Evolutionary conservation across 2,797 vertebrate species (phyloP).

Genomic region (Chaetophractus vellerosus): DNA sequence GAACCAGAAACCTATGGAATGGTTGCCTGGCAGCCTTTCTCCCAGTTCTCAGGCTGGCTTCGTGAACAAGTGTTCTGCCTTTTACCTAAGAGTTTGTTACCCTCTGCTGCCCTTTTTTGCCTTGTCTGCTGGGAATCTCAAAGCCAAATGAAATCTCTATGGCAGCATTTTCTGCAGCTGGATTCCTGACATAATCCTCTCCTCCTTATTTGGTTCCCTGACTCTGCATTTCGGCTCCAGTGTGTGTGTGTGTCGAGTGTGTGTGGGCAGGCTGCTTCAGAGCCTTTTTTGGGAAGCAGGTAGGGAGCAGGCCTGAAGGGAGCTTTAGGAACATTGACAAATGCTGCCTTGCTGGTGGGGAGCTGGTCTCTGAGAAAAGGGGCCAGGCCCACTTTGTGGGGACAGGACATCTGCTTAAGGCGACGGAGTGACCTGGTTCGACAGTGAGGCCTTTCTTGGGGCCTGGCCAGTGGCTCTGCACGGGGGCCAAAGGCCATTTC

Average conservation of each 20-base stretch:
- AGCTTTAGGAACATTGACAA: not conserved
- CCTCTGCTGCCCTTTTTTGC: not conserved
- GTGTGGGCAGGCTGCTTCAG: not conserved
- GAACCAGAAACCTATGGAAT: not conserved
- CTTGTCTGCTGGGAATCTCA: conserved; percentile 16
- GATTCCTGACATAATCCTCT: not conserved
- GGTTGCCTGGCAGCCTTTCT: not conserved
- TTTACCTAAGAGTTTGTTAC: not conserved
- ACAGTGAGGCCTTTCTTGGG: conserved; percentile 60
- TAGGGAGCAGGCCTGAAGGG: not conserved
- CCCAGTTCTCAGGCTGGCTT: not conserved
- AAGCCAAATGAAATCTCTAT: not conserved
- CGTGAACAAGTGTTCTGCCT: not conserved
- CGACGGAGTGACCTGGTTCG: not conserved
- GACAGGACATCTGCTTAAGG: not conserved
- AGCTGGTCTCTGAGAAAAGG: not conserved
- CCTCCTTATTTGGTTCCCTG: conserved; percentile 35
- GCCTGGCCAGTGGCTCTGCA: not conserved
- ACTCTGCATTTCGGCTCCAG: conserved; percentile 4
- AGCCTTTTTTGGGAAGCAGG: conserved; percentile 57
- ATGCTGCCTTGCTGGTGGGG: not conserved
- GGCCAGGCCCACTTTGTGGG: not conserved
- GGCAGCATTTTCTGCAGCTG: not conserved
- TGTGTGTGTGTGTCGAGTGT: not conserved
- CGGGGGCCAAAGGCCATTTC: not conserved